Evolutionary conservation across 2,888 invertebrate genomes (phyloP).

Genomic region (Biston stratarius): DNA sequence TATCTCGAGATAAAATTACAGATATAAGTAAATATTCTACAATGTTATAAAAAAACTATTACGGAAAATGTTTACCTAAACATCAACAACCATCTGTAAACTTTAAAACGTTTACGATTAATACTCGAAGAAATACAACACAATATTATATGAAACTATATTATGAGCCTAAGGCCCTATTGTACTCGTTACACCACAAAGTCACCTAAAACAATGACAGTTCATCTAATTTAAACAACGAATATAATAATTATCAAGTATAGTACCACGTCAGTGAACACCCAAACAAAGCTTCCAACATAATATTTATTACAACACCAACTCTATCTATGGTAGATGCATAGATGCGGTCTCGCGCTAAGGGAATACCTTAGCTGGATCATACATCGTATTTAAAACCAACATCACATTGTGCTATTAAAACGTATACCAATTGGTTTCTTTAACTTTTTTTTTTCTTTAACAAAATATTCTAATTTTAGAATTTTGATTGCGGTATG

Average conservation of each 20-base stretch:
- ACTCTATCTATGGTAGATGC: conserved; percentile 77
- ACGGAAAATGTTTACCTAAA: conserved; percentile 79
- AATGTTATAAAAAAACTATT: conserved; percentile 62
- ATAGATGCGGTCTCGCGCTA: conserved; percentile 62
- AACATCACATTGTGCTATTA: conserved; percentile 58
- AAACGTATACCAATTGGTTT: conserved; percentile 50
- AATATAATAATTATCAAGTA: conserved; percentile 43
- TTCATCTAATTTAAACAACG: conserved; percentile 52
- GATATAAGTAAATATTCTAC: conserved; percentile 52
- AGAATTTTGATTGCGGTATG: conserved; percentile 60
- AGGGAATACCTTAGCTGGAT: conserved; percentile 60
- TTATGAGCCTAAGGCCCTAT: conserved; percentile 78
- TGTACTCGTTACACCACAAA: conserved; percentile 62
- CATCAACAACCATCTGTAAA: conserved; percentile 84
- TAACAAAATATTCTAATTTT: conserved; percentile 38
- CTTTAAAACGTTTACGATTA: conserved; percentile 76
- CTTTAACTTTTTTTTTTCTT: conserved; percentile 40
- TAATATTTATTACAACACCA: conserved; percentile 73
- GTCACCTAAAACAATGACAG: conserved; percentile 62
- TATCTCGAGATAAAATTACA: conserved; percentile 59
- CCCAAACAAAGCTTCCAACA: conserved; percentile 68
- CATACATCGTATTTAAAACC: conserved; percentile 61
- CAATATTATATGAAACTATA: conserved; percentile 63
- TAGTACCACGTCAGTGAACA: conserved; percentile 58
- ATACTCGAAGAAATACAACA: conserved; percentile 63